Evolutionary conservation across 1,140 invertebrate genomes (phyloP), one percentile per base, ranked within the genome.

Genomic region (Anastrepha ludens): DNA sequence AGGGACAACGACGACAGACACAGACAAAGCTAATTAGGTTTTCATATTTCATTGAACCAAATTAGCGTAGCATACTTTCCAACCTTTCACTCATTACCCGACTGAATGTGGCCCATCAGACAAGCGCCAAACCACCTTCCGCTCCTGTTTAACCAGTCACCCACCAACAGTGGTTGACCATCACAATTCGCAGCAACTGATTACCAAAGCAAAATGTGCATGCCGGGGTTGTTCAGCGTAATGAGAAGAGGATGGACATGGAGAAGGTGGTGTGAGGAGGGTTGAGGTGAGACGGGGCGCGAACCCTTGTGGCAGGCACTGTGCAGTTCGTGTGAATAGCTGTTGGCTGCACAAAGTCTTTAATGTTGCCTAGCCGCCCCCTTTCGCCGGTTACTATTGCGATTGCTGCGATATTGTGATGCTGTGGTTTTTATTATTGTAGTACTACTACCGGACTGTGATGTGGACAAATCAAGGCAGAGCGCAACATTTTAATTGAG

Each of bases 21-120:
- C 74, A 81, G 74, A 81, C 74, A 58, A 81, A 81, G 74, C 47
- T 81, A 81, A 81, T 81, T 81, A 55, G 74, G 74, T 81, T 81
- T 81, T 81, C 74, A 81, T 81, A 81, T 81, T 81, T 81, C 74
- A 81, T 81, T 81, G 74, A 81, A 81, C 74, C 74, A 81, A 81
- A 81, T 81, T 81, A 81, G 74, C 74, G 74, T 55, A 81, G 47
- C 74, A n/a, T 81, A 81, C 74, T 81, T 55, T 81, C 47, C 74
- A 81, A 81, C 74, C 74, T 81, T 81, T 81, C 74, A 81, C 74
- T 81, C 74, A 81, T 81, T 81, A n/a, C 41, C 74, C 47, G 47
- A 81, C n/a, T 55, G 74, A 20, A 17, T 81, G 74, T 55, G 74
- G 74, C 74, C 74, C 55, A 55, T n/a, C 74, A 20, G 29, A n/a